Evolutionary conservation across 2,113 vertebrate species (phyloP), one percentile per base, ranked within the genome.

Genomic region (Oophaga pumilio): DNA sequence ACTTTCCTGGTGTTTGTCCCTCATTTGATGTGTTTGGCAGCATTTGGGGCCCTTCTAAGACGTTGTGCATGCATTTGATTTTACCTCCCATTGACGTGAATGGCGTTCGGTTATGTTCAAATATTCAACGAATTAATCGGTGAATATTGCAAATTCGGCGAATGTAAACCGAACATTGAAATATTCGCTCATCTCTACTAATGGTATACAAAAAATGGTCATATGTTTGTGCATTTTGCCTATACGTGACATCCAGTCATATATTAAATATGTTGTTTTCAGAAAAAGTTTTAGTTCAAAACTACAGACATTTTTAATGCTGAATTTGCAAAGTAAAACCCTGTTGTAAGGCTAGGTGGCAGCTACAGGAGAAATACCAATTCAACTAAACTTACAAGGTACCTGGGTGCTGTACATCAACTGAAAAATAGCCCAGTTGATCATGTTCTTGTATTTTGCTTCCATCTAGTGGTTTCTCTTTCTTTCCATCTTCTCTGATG

Each of bases 391-490:
- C 18, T 64, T 64, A 18, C 60, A 64, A n/a, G 60, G 8, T n/a
- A 64, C 22, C 68, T 15, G 15, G 14, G 26, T 28, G 68, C 68
- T 28, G 26, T 33, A 7, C 15, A 6, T 33, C 68, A 69, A 26
- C 13, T 73, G 10, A 17, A 43, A 12, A 13, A 73, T n/a, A 18
- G 26, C 20, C 17, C 71, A 74, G 33, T 10, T 8, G 11, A 20
- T 4, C 14, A 49, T 33, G 49, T 18, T 4, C 15, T 49, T 74
- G 71, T 74, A 74, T 8, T 74, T 49, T 74, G 71, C 71, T 26
- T 74, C 71, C 71, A 74, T 74, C 71, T 74, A 74, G 71, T 74
- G 71, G 71, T 74, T 49, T 18, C 43, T 28, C 11, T 69, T 14
- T 6, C 68, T 69, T 33, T 1, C 18, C 28, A 26, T 14, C 13